Base-by-base conservation (phyloP, 2,113 vertebrate species). In the Prunella himalayana region DNA sequence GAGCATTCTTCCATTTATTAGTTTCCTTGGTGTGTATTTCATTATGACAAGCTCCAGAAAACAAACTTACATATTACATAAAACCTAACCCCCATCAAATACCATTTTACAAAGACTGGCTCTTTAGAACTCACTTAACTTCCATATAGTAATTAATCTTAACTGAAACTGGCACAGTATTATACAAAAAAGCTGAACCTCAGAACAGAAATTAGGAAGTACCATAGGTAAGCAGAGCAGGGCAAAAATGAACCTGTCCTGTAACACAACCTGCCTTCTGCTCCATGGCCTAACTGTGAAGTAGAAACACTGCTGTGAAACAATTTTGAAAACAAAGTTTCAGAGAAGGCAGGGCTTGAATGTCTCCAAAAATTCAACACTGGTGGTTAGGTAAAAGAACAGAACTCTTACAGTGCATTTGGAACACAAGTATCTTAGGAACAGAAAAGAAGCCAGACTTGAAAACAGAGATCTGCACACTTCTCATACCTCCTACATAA, bases 221-320 rank as follows among this genome's bases (percentile, higher is more conserved):
- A 59, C 6, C 14, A 65, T 9, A 79, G 64, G 37, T 31, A 84
- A 88, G 42, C 27, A 70, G 27, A 78, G 39, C 14, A 81, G 25
- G 19, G 35, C 13, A 54, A 72, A 86, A 86, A 24, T 5, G 1
- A 84, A 59, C 19, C 47, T 35, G n/a, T 15, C 39, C 61, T 56
- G 10, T 15, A 70, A 61, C 3, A 39, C 0, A 0, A 70, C 4
- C 51, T 33, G 24, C n/a, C 37, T 57, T 71, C 44, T 53, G 13
- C 39, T 73, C 59, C 47, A 53, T 0, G 10, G 24, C 44, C 44
- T 37, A 47, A 86, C 24, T 49, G 7, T 23, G 60, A 82, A 64
- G 12, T 4, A 75, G 28, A 54, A 77, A 42, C 5, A 33, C 0
- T 28, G 7, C 42, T 39, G 11, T 53, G 42, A 77, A 81, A 80